Evolutionary conservation across 2,113 vertebrate genomes (phyloP), one percentile per base, ranked within the genome.

Genomic region (Anoura caudifer): DNA sequence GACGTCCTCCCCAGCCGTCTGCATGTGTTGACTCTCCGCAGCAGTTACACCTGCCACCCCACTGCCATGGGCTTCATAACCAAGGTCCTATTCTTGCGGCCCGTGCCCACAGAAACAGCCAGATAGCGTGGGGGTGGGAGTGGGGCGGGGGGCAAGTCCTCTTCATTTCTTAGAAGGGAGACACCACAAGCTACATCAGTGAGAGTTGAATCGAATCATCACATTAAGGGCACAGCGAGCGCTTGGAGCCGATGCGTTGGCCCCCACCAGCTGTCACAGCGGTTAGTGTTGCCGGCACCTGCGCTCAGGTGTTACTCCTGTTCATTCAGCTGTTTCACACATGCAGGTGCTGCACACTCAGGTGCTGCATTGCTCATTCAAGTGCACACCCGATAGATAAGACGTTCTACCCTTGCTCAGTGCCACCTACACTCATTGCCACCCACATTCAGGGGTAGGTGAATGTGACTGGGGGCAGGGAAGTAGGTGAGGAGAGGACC

Each of bases 201-300:
- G 8, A 20, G 52, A 82, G 33, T 0, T 26, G 15, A 52, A 92
- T 50, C 10, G 11, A 61, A 59, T 43, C n/a, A 10, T 50, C n/a
- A 1, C 19, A 4, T 36, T 24, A 1, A 17, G 13, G 65, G 56
- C 19, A 5, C 2, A 1, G 24, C 0, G 47, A 87, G 76, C 19
- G 7, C 5, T 22, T 0, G 14, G 36, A 47, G 52, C 22, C 1
- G 1, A 20, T 0, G 5, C 0, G n/a, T 22, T 3, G 36, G 31
- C 65, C 41, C n/a, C 69, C 36, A 2, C 10, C 4, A 56, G n/a
- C 73, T 33, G 19, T 0, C 11, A 5, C 28, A 12, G 45, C 17
- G 41, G 7, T 10, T 1, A 9, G 9, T 5, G 26, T 31, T 7
- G 7, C 52, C 1, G 0, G 31, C 24, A 0, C 82, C 33, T 28